phyloP scores from a whole-genome alignment of 2,888 invertebrate species.

The Diplazon laetatorius region DNA sequence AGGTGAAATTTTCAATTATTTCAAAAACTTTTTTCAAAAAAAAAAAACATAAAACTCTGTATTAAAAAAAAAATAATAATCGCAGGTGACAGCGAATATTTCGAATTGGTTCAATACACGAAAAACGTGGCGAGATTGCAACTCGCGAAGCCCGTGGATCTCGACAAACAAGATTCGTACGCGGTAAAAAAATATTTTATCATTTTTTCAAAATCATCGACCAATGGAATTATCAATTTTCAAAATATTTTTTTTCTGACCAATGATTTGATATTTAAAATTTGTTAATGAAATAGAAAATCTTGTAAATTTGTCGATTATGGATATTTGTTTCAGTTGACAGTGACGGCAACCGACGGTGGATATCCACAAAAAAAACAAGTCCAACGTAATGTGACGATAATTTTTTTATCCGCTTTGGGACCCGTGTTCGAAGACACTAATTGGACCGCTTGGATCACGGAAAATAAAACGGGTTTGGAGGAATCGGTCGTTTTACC shows the following conservation, averaged over 20 bases:
- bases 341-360: conserved; percentile 64
- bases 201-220: background rate
- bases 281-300: too few relatives aligned
- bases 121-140: conserved; percentile 66
- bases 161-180: conserved; percentile 42
- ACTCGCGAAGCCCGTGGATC: conserved; percentile 53
- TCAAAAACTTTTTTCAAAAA: too few relatives aligned
- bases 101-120: conserved; percentile 61
- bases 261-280: too few relatives aligned
- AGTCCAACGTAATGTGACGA: conserved; percentile 45
- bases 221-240: too few relatives aligned
- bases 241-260: too few relatives aligned
- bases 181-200: conserved; percentile 45
- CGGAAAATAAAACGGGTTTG: conserved; percentile 66
- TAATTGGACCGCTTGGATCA: conserved; percentile 66
- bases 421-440: conserved; percentile 66
- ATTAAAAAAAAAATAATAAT: too few relatives aligned
- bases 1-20: conserved; percentile 74
- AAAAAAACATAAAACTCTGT: too few relatives aligned
- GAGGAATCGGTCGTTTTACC: conserved; percentile 57
- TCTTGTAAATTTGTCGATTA: too few relatives aligned
- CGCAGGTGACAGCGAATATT: conserved; percentile 64
- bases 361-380: conserved; percentile 61
- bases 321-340: conserved; percentile 62
- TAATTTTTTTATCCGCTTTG: conserved; percentile 64